phyloP scores from a whole-genome alignment of 2,113 vertebrate species.

The Thamnophis sirtalis region DNA sequence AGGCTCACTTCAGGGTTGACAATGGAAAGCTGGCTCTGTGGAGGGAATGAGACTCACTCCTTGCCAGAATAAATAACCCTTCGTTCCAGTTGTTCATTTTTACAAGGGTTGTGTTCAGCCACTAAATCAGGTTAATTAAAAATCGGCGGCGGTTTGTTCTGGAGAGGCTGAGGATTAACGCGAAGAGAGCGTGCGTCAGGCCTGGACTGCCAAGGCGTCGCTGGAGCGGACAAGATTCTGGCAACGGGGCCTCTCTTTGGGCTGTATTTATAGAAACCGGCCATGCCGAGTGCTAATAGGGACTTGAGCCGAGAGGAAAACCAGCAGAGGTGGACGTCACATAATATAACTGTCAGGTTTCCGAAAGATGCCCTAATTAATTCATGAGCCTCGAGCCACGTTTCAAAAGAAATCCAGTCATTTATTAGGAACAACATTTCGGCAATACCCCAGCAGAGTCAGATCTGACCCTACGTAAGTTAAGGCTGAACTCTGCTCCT shows the following conservation, averaged over 20 bases:
- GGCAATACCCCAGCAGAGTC: too few relatives aligned
- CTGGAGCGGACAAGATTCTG: conserved; percentile 18
- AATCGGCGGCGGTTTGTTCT: conserved; percentile 48
- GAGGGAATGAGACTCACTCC: conserved; percentile 40
- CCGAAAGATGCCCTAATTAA: too few relatives aligned
- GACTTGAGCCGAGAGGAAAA: conserved; percentile 15
- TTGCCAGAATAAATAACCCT: conserved; percentile 54
- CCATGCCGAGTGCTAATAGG: conserved; percentile 34
- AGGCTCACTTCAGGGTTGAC: too few relatives aligned
- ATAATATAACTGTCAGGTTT: too few relatives aligned
- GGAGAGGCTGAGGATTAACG: conserved; percentile 41
- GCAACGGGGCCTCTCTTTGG: conserved; percentile 41
- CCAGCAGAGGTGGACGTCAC: not conserved
- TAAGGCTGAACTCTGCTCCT: too few relatives aligned
- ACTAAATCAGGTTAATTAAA: conserved; percentile 67
- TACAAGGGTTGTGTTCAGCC: conserved; percentile 51
- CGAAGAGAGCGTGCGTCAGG: not conserved
- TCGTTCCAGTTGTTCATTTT: conserved; percentile 60
- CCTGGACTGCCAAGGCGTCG: conserved; percentile 2
- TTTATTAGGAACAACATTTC: too few relatives aligned
- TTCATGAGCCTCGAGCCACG: too few relatives aligned
- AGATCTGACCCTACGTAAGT: too few relatives aligned
- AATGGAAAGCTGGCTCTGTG: not conserved
- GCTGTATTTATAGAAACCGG: conserved; percentile 42
- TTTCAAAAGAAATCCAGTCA: too few relatives aligned